Evolutionary conservation across 2,888 invertebrate genomes (phyloP), one percentile per base, ranked within the genome.

Genomic region (Thecophora atra): DNA sequence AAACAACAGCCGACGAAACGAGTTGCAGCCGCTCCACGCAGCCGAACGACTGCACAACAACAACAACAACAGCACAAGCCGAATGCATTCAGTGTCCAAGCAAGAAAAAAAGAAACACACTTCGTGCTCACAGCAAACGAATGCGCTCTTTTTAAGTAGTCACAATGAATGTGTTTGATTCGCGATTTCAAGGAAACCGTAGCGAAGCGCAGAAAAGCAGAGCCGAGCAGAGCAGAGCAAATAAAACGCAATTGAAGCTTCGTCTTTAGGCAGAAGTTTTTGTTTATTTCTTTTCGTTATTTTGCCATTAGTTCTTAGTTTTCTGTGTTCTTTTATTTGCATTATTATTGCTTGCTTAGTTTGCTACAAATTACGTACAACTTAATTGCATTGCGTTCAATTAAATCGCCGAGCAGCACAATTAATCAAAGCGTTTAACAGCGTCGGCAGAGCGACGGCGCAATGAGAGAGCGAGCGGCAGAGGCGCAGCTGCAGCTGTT

Each of bases 341-440:
- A 52, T 52, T n/a, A n/a, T n/a, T n/a, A n/a, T n/a, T n/a, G n/a
- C n/a, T n/a, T 62, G 47, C 13, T 62, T 62, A 70, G 47, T 52
- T 54, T 24, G 28, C 56, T 75, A 76, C 75, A 76, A 77, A 75
- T 76, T 76, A 78, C 75, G 76, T 77, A 78, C 83, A 83, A 83
- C 84, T 83, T 84, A 84, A 84, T 83, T 83, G 81, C 81, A 82
- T 8, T 79, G 81, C 81, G 77, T 78, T 82, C 83, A 83, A 84
- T 83, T 83, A 83, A 84, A 84, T 78, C 80, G 77, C 78, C 6
- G 7, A 68, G 80, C 79, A 82, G 79, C 78, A 81, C 84, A 83
- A 83, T 84, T 84, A 84, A 83, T 83, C 81, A 79, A 77, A 70
- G 68, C 69, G 63, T 63, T 71, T 65, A 72, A 67, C 62, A 65